These are phyloP conservation scores for Tichodroma muraria DNA, from an alignment of 2,113 vertebrate genomes.

Conservation along the genomic window DNA sequence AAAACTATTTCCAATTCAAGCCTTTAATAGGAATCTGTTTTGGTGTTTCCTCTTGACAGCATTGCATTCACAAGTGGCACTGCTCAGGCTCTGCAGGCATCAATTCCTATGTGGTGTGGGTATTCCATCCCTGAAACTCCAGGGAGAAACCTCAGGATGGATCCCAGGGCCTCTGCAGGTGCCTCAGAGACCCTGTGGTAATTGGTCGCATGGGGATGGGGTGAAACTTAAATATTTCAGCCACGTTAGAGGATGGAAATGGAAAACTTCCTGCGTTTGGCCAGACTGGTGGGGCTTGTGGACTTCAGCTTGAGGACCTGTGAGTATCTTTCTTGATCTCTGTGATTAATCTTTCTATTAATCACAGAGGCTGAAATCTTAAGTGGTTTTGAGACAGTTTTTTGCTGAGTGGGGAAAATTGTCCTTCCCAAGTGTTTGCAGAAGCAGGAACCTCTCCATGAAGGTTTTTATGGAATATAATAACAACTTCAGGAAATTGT, in stretches of 20 bases:
- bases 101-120: background rate
- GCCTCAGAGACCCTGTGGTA: background rate
- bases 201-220: background rate
- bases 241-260: rapidly evolving
- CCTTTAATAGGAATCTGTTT: background rate
- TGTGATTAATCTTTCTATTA: too few species aligned
- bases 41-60: rapidly evolving
- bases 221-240: background rate
- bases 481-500: background rate
- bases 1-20: background rate
- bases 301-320: background rate
- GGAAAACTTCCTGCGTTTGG: background rate
- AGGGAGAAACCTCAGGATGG: rapidly evolving
- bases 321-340: background rate
- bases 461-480: background rate
- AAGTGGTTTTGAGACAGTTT: background rate
- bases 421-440: background rate
- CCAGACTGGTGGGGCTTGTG: rapidly evolving
- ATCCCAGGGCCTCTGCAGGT: background rate
- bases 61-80: rapidly evolving
- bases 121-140: background rate
- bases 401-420: background rate
- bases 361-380: background rate
- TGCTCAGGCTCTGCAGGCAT: background rate
- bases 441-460: background rate